A percentile compares a stretch with the other conserved stretches of the same genome.
These are phyloP conservation scores for Sebastes alutus DNA, from an alignment of 2,797 vertebrate species.

Conservation along the genomic window DNA sequence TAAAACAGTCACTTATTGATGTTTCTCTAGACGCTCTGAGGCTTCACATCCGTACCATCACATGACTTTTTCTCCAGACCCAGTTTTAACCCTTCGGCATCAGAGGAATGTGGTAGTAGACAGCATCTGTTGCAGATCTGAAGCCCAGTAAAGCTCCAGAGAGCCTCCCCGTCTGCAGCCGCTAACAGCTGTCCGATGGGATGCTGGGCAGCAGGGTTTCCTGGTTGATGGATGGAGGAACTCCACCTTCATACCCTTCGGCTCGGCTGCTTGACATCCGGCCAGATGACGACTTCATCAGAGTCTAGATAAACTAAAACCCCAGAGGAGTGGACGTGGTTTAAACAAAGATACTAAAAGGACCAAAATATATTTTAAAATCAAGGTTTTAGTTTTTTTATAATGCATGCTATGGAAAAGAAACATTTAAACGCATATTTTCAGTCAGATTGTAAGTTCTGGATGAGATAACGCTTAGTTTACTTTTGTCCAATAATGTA, in stretches of 20 bases:
- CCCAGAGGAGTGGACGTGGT: background rate
- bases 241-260: background rate
- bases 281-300: constrained; percentile 42
- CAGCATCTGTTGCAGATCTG: constrained; percentile 69
- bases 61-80: constrained; percentile 46
- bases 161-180: constrained; percentile 49
- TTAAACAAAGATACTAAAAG: background rate
- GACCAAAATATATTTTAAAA: background rate
- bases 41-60: constrained; percentile 24
- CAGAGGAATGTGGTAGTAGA: constrained; percentile 50
- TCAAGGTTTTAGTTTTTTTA: background rate
- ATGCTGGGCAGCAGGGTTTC: constrained; percentile 39
- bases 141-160: constrained; percentile 54
- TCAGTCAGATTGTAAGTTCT: background rate
- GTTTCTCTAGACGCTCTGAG: constrained; percentile 10
- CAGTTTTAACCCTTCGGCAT: constrained; percentile 54
- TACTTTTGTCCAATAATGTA: background rate
- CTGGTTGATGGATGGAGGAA: constrained; percentile 42
- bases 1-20: constrained; percentile 7
- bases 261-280: constrained; percentile 1
- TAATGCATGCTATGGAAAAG: constrained; percentile 4
- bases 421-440: background rate
- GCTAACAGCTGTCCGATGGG: constrained; percentile 53
- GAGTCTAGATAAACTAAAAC: constrained; percentile 14
- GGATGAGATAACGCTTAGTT: background rate